Conservation (phyloP, 2,113 vertebrate species). For the Albula goreensis region DNA sequence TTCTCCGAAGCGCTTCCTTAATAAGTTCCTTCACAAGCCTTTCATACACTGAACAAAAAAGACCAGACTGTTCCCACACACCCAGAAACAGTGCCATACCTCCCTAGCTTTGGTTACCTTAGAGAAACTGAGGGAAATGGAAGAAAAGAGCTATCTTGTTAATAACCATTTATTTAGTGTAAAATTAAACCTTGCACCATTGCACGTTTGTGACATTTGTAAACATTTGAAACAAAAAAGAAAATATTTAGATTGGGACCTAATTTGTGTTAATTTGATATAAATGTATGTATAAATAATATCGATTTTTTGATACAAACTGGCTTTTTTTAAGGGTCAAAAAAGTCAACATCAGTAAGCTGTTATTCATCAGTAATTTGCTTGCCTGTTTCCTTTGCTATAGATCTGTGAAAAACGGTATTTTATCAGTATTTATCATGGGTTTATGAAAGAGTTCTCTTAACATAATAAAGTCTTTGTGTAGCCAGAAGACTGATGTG, state of each 20-base stretch:
- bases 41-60: slow-evolving; percentile 6
- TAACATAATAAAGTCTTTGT: too few relatives aligned
- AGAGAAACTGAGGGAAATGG: not conserved
- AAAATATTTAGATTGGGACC: too few relatives aligned
- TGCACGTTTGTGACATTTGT: too few relatives aligned
- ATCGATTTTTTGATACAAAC: too few relatives aligned
- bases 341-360: not conserved
- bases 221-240: too few relatives aligned
- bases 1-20: slow-evolving; percentile 16
- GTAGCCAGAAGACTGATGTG: too few relatives aligned
- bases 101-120: not conserved
- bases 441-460: too few relatives aligned
- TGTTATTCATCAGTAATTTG: not conserved
- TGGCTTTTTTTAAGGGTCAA: not conserved
- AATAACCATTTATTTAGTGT: not conserved
- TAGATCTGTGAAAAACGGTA: not conserved
- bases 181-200: not conserved
- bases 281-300: too few relatives aligned
- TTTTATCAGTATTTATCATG: too few relatives aligned
- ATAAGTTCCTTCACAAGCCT: slow-evolving; percentile 21
- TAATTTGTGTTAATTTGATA: too few relatives aligned
- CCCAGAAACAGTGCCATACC: not conserved
- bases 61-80: not conserved
- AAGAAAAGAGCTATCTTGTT: not conserved
- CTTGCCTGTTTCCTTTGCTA: not conserved